These are phyloP conservation scores for Martes flavigula DNA, from an alignment of 2,797 vertebrate species.

Conservation along the genomic window DNA sequence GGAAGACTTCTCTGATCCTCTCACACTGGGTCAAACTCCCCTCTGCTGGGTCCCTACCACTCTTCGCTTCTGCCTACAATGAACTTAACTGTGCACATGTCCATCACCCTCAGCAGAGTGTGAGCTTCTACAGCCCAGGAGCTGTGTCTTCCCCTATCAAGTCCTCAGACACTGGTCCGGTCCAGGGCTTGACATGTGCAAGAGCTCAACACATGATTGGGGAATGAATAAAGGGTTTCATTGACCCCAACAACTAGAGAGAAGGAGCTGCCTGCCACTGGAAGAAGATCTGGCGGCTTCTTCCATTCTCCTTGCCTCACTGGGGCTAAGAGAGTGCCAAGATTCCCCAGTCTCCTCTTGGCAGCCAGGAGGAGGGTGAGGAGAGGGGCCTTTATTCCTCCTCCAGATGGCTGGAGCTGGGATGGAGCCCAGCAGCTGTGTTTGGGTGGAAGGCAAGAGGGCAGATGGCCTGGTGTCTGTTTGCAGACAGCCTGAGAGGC, in stretches of 20 bases:
- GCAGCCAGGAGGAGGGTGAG: conserved; percentile 28
- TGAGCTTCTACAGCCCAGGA: background rate
- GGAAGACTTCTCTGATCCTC: background rate
- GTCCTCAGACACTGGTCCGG: background rate
- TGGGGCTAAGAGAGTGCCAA: background rate
- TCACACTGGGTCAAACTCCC: background rate
- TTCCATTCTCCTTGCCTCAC: conserved; percentile 31
- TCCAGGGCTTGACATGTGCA: background rate
- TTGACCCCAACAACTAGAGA: background rate
- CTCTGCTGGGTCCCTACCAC: background rate
- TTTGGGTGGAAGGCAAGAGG: conserved; percentile 73
- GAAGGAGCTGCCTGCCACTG: background rate
- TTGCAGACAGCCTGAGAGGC: conserved; percentile 56
- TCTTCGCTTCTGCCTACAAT: background rate
- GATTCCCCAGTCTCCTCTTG: background rate
- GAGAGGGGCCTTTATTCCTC: conserved; percentile 59
- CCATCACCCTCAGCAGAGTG: background rate
- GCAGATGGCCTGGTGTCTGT: conserved; percentile 70
- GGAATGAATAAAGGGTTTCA: background rate
- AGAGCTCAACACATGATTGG: background rate
- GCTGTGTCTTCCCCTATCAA: background rate
- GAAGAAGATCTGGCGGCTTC: background rate
- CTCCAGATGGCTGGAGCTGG: conserved; percentile 73
- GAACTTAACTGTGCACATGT: background rate
- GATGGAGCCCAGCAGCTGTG: conserved; percentile 75